These are phyloP conservation scores for Phytoseiulus persimilis DNA, from an alignment of 2,888 invertebrate genomes.

Conservation along the genomic window DNA sequence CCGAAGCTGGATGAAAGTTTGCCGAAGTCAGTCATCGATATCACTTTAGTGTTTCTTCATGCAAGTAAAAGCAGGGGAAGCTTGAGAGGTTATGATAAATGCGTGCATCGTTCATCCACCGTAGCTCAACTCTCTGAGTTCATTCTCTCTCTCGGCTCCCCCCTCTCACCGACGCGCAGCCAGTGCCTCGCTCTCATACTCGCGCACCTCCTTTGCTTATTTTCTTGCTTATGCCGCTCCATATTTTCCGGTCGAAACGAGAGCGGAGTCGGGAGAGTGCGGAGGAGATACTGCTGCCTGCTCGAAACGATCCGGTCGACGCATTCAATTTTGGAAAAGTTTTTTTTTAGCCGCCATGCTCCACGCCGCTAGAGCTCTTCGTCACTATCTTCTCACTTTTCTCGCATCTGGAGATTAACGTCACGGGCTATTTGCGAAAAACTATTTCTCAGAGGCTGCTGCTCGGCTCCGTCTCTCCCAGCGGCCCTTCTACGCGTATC, in stretches of 20 bases:
- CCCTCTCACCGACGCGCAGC: too few relatives aligned
- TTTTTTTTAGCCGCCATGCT: not conserved
- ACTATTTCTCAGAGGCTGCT: not conserved
- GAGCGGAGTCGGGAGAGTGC: not conserved
- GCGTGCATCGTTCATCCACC: constrained; percentile 5
- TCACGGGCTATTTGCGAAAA: constrained; percentile 5
- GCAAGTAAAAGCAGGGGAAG: constrained; percentile 5
- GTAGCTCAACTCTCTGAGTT: not conserved
- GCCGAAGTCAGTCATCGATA: not conserved
- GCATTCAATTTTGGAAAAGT: not conserved
- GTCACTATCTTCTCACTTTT: not conserved
- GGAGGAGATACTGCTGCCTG: not conserved
- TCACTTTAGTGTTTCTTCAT: constrained; percentile 5
- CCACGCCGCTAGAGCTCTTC: not conserved
- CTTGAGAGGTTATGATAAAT: not conserved
- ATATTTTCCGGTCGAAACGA: not conserved
- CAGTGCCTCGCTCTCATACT: not conserved
- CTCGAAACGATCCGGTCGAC: not conserved
- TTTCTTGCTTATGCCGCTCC: not conserved
- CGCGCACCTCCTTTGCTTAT: not conserved
- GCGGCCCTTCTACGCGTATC: not conserved
- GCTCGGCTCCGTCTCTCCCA: not conserved
- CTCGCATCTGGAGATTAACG: not conserved
- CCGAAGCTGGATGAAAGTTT: not conserved
- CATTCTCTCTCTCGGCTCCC: not conserved